Percentiles rank a stretch among this genome's conserved stretches.
Evolutionary conservation across 2,113 vertebrate genomes (phyloP).

Genomic region (Miniopterus natalensis): DNA sequence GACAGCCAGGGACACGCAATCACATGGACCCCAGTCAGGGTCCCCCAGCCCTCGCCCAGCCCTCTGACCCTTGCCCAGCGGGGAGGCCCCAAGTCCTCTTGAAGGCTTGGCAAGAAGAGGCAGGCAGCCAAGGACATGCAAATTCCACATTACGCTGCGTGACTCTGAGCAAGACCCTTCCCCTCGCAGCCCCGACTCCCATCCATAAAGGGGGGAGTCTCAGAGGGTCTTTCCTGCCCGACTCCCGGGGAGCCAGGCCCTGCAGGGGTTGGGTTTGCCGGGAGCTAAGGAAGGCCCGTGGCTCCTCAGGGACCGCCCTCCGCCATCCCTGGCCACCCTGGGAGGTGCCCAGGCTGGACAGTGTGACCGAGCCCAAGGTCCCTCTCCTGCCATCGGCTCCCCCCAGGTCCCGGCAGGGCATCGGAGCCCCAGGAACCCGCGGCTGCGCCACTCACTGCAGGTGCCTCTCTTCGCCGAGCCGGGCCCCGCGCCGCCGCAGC

Average conservation of each 20-base stretch:
- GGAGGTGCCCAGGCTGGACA: background rate
- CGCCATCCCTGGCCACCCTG: accelerated
- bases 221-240: background rate
- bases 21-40: background rate
- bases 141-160: background rate
- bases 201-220: background rate
- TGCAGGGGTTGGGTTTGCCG: accelerated
- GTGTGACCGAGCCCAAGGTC: accelerated
- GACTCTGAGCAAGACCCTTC: background rate
- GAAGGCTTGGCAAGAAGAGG: background rate
- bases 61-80: accelerated
- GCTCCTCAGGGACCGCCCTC: background rate
- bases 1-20: accelerated
- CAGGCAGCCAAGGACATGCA: background rate
- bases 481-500: conserved; percentile 88
- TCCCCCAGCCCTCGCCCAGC: accelerated
- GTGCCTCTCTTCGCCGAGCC: conserved; percentile 89
- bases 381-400: background rate
- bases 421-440: background rate
- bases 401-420: background rate
- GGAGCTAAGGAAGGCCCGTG: background rate
- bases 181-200: background rate
- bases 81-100: background rate
- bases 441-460: conserved; percentile 89
- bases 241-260: background rate